These are phyloP conservation scores for Clarias laeviceps DNA, from an alignment of 2,797 vertebrate genomes.

Conservation along the genomic window DNA sequence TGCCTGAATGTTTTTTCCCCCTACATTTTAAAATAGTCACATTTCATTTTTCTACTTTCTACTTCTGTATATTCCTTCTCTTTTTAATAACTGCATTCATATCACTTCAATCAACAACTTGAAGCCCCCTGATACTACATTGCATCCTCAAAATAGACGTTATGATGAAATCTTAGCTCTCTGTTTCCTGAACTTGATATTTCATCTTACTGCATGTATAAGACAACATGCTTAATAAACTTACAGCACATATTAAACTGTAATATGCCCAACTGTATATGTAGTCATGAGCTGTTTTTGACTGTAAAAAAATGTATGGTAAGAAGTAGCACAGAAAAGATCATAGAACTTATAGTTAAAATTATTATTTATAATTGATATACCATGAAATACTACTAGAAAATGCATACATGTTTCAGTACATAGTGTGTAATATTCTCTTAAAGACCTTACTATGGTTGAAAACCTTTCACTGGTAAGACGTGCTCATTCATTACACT, in stretches of 20 bases:
- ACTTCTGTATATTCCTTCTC: background rate
- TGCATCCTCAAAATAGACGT: conserved; percentile 19
- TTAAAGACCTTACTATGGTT: conserved; percentile 17
- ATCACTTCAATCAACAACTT: conserved; percentile 19
- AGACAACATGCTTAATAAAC: background rate
- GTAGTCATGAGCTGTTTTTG: conserved; percentile 6
- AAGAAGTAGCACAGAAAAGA: background rate
- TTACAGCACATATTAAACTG: background rate
- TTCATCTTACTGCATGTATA: background rate
- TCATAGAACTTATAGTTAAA: background rate
- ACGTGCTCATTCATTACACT: conserved; percentile 9
- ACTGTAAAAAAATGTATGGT: background rate
- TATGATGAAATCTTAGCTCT: background rate
- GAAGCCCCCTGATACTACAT: conserved; percentile 10
- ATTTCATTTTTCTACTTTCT: background rate
- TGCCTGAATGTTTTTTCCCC: background rate
- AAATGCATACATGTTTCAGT: background rate
- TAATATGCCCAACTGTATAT: background rate
- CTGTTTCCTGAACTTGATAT: background rate
- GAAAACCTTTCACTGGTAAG: conserved; percentile 18
- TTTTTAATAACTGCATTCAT: conserved; percentile 33
- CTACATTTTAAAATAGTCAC: background rate
- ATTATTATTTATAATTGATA: background rate
- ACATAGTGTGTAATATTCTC: background rate
- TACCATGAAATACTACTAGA: background rate